These are phyloP conservation scores for Dendrolimus houi DNA, from an alignment of 2,888 invertebrate species.

Conservation along the genomic window DNA sequence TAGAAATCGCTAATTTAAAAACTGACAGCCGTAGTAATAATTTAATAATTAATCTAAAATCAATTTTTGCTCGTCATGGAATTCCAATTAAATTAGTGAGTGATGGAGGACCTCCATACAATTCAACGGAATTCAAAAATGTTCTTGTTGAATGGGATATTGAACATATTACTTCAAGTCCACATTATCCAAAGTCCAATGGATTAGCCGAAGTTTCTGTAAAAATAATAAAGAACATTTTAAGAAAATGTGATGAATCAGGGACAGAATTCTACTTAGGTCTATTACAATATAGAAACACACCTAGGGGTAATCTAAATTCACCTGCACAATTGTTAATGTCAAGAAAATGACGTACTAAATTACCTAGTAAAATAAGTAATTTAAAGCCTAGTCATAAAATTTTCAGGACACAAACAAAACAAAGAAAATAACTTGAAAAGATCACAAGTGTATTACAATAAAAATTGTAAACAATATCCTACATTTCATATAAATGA, in stretches of 20 bases:
- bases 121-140: conserved; percentile 2
- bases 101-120: conserved; percentile 7
- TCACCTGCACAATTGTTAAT: conserved; percentile 6
- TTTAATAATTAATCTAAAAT: conserved; percentile 6
- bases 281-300: conserved; percentile 3
- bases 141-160: conserved; percentile 2
- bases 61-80: conserved; percentile 10
- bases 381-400: not conserved
- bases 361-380: not conserved
- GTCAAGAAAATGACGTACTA: conserved; percentile 1
- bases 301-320: conserved; percentile 2
- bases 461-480: no score
- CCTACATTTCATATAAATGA: not conserved
- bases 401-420: not conserved
- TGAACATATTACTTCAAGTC: conserved; percentile 3
- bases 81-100: conserved; percentile 3
- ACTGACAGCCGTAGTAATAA: not conserved
- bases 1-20: conserved; percentile 2
- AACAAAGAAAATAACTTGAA: no score
- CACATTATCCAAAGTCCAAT: conserved; percentile 3
- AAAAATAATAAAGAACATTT: conserved; percentile 2
- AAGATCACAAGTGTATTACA: no score
- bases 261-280: conserved; percentile 1
- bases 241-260: conserved; percentile 3
- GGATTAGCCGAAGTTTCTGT: conserved; percentile 4